Evolutionary conservation across 2,888 invertebrate species (phyloP).

Genomic region (Auanema sp.): DNA sequence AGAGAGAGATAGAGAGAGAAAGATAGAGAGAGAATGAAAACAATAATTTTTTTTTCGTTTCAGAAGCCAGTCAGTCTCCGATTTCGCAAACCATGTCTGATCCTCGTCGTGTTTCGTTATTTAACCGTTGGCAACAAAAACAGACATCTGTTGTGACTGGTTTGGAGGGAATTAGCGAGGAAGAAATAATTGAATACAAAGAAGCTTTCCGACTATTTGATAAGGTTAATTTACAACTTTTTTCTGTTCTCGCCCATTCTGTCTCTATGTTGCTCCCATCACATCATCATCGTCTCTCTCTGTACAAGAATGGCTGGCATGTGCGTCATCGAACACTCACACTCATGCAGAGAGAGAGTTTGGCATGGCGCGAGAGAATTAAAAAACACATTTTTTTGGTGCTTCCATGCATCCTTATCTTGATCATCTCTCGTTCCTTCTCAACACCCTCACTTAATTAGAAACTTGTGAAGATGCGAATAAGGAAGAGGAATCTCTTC

Average conservation of each 20-base stretch:
- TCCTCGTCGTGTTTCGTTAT: constrained; percentile 57
- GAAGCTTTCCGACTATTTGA: constrained; percentile 64
- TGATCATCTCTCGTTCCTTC: too few species aligned
- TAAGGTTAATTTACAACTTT: constrained; percentile 47
- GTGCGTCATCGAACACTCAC: neutral
- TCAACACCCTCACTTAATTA: too few species aligned
- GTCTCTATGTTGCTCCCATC: neutral
- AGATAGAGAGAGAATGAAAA: too few species aligned
- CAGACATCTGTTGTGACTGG: constrained; percentile 43
- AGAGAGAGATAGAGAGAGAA: too few species aligned
- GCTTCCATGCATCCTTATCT: constrained; percentile 2
- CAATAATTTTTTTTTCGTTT: too few species aligned
- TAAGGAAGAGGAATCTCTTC: too few species aligned
- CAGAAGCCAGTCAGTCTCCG: too few species aligned
- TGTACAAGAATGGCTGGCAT: neutral
- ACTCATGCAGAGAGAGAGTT: neutral
- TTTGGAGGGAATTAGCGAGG: constrained; percentile 61
- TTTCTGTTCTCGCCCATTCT: constrained; percentile 9
- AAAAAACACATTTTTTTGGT: neutral
- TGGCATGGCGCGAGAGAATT: neutral
- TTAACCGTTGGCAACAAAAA: constrained; percentile 61
- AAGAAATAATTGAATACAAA: constrained; percentile 63
- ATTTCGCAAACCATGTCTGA: constrained; percentile 33
- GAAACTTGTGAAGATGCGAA: too few species aligned
- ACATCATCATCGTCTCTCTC: neutral